phyloP scores from a whole-genome alignment of 2,113 vertebrate species.

The Triplophysa tibetana region DNA sequence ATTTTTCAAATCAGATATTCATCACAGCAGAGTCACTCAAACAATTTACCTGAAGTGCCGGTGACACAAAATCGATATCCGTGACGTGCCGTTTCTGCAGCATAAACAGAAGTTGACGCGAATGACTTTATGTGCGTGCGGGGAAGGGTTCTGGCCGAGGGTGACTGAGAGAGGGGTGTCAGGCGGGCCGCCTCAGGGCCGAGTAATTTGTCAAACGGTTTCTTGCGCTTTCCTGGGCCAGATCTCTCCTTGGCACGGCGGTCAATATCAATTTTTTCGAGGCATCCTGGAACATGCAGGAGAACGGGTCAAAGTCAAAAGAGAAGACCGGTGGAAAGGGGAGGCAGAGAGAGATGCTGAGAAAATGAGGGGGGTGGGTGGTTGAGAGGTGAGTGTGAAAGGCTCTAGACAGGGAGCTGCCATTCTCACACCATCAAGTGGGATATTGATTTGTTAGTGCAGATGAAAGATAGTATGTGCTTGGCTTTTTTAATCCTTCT shows the following conservation, averaged over 20 bases:
- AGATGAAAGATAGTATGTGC: conserved; percentile 26
- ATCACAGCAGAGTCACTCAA: conserved; percentile 82
- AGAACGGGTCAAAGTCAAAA: conserved; percentile 14
- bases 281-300: conserved; percentile 71
- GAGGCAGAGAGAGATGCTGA: not conserved
- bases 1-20: conserved; percentile 82
- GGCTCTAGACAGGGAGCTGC: conserved; percentile 38
- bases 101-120: conserved; percentile 77
- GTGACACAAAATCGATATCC: conserved; percentile 85
- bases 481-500: not conserved
- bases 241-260: conserved; percentile 78
- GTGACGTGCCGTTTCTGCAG: conserved; percentile 82
- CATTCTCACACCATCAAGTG: conserved; percentile 35
- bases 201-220: conserved; percentile 81
- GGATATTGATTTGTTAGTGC: conserved; percentile 48
- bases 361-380: conserved; percentile 21
- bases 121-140: conserved; percentile 55
- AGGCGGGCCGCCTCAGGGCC: conserved; percentile 14
- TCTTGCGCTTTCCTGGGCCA: conserved; percentile 73
- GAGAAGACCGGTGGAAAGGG: not conserved
- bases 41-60: conserved; percentile 86
- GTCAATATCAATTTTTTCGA: conserved; percentile 77
- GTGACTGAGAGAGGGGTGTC: conserved; percentile 58
- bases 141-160: conserved; percentile 24
- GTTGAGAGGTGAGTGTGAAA: conserved; percentile 32